These are phyloP conservation scores for Naja naja DNA, from an alignment of 2,113 vertebrate species.

Conservation along the genomic window DNA sequence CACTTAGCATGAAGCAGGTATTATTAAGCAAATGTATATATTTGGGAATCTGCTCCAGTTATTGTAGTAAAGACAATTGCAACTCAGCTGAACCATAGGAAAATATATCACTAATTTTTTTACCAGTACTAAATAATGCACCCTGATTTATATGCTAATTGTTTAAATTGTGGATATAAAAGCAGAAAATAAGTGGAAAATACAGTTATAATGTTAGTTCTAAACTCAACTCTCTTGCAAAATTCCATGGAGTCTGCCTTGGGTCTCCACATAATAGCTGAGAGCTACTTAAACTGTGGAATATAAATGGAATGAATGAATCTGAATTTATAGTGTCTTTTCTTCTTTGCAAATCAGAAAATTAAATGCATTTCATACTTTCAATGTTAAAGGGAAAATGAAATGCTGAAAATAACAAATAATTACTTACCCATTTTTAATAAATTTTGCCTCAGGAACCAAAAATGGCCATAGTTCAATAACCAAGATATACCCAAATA, in stretches of 20 bases:
- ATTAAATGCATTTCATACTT: too few species aligned
- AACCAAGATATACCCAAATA: too few species aligned
- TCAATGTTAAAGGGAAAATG: constrained; percentile 9
- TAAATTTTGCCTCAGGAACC: too few species aligned
- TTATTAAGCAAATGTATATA: constrained; percentile 45
- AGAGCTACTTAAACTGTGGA: background rate
- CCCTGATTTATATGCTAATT: constrained; percentile 33
- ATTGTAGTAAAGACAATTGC: constrained; percentile 46
- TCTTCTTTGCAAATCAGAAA: constrained; percentile 2
- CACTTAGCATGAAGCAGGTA: constrained; percentile 16
- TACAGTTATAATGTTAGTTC: constrained; percentile 27
- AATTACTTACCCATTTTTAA: background rate
- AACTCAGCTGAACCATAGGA: constrained; percentile 41
- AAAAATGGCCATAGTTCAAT: too few species aligned
- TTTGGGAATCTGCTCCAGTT: constrained; percentile 56
- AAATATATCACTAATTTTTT: constrained; percentile 44
- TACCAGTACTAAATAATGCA: constrained; percentile 42
- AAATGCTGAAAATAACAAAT: background rate
- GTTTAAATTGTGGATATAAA: background rate
- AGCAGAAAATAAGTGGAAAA: background rate
- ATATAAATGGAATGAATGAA: too few species aligned
- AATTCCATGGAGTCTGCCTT: constrained; percentile 5
- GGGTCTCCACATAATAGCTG: background rate
- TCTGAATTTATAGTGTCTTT: constrained; percentile 33
- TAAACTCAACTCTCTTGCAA: constrained; percentile 38